These are phyloP conservation scores for Steatocranus sp. DNA, from an alignment of 2,797 vertebrate genomes.

Conservation along the genomic window DNA sequence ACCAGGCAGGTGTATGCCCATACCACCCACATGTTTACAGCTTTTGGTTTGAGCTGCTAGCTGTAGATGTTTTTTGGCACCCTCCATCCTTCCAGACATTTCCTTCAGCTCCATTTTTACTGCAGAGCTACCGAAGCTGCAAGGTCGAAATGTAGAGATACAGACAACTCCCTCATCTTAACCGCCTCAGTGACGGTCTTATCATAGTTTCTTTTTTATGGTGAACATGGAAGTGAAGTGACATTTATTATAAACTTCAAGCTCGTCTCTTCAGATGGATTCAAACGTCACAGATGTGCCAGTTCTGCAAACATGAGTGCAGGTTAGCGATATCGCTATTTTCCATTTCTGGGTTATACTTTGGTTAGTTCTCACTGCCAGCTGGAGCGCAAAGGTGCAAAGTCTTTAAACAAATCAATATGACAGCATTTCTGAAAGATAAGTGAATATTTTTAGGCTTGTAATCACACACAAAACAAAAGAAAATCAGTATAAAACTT, in stretches of 20 bases:
- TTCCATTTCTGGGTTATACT: not conserved
- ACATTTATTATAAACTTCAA: not conserved
- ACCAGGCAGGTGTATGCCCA: not conserved
- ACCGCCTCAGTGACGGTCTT: not conserved
- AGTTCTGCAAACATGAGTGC: not conserved
- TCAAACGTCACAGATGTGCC: not conserved
- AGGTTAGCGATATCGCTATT: not conserved
- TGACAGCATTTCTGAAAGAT: not conserved
- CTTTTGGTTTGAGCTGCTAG: not conserved
- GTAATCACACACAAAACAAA: not conserved
- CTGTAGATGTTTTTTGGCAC: not conserved
- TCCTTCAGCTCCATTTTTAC: not conserved
- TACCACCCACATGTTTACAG: not conserved
- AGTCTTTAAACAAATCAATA: not conserved
- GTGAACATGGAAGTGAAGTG: not conserved
- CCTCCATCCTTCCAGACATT: not conserved
- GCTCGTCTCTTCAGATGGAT: not conserved
- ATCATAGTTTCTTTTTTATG: not conserved
- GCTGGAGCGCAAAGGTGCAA: conserved; percentile 5
- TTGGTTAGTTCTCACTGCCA: conserved; percentile 42
- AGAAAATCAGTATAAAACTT: not conserved
- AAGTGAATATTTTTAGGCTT: not conserved
- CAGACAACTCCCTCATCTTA: not conserved
- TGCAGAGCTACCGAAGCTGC: not conserved
- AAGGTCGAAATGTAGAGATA: not conserved